A percentile compares a stretch with the other conserved stretches of the same genome.
These are phyloP conservation scores for Tanytarsus gracilentus DNA, from an alignment of 2,888 invertebrate genomes.

Conservation along the genomic window DNA sequence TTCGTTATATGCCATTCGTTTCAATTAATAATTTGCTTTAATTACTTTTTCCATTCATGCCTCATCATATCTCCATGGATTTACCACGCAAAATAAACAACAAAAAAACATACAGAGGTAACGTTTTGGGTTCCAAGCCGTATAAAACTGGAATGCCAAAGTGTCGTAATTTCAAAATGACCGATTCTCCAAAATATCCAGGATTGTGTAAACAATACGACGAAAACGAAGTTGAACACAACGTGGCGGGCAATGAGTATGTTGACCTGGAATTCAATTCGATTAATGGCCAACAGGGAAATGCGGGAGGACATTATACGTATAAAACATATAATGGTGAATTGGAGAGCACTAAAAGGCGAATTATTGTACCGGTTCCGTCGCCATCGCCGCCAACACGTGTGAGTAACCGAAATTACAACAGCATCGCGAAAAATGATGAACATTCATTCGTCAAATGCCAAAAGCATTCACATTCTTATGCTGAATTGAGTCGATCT, in stretches of 20 bases:
- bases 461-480: background rate
- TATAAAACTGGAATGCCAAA: slow-evolving; percentile 67
- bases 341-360: background rate
- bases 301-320: background rate
- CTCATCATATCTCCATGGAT: background rate
- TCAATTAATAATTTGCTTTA: slow-evolving; percentile 31
- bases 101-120: slow-evolving; percentile 50
- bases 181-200: slow-evolving; percentile 60
- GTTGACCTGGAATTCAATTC: background rate
- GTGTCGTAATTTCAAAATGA: slow-evolving; percentile 60
- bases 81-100: background rate
- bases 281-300: slow-evolving; percentile 8
- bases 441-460: slow-evolving; percentile 6
- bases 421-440: slow-evolving; percentile 10
- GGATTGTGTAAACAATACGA: slow-evolving; percentile 53
- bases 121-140: slow-evolving; percentile 64
- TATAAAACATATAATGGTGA: slow-evolving; percentile 14
- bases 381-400: background rate
- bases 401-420: background rate
- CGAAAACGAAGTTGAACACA: background rate
- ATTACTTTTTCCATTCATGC: slow-evolving; percentile 26
- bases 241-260: background rate
- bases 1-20: no score
- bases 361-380: background rate
- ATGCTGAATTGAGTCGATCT: no score